phyloP scores from a whole-genome alignment of 2,113 vertebrate species.

The Entelurus aequoreus region DNA sequence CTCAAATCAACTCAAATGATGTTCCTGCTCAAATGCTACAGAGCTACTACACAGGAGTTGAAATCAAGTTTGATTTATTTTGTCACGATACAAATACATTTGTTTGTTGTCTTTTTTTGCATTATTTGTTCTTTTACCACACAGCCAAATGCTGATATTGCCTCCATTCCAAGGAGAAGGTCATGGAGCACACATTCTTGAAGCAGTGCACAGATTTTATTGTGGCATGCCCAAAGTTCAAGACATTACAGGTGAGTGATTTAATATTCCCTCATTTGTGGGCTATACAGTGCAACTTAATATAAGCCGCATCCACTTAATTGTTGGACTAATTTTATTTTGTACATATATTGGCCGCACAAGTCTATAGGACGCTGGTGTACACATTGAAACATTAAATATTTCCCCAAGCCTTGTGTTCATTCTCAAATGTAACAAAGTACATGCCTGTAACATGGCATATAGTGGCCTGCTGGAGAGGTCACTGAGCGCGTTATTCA shows the following conservation, averaged over 20 bases:
- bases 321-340: no score
- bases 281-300: background rate
- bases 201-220: conserved; percentile 94
- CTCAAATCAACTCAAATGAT: conserved; percentile 36
- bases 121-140: conserved; percentile 27
- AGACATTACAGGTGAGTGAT: conserved; percentile 89
- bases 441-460: no score
- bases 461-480: no score
- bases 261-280: background rate
- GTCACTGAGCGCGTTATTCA: no score
- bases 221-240: conserved; percentile 85
- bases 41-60: background rate
- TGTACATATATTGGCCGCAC: no score
- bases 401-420: no score
- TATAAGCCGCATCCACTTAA: no score
- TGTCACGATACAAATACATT: background rate
- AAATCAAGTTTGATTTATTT: conserved; percentile 3
- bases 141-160: conserved; percentile 97
- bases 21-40: background rate
- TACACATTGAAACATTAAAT: no score
- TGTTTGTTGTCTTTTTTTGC: conserved; percentile 19
- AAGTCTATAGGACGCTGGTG: no score
- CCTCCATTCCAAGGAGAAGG: conserved; percentile 98
- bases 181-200: conserved; percentile 94
- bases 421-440: no score